Conservation (phyloP, 2,797 vertebrate genomes). For the Linurgus olivaceus region DNA sequence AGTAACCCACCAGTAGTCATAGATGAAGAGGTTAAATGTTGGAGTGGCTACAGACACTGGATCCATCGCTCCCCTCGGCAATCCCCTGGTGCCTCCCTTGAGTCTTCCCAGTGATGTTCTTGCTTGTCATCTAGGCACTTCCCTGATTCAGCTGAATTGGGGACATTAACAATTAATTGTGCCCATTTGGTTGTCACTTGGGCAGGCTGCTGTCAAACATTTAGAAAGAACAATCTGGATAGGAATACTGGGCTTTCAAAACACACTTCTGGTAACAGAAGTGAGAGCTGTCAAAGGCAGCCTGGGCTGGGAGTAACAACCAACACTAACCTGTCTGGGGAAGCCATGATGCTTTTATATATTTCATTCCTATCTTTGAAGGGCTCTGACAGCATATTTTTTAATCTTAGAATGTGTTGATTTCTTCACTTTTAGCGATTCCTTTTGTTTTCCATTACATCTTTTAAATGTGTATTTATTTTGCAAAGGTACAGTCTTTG, state of each 20-base stretch:
- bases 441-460: background rate
- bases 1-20: background rate
- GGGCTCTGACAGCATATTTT: background rate
- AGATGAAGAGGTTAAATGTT: background rate
- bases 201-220: background rate
- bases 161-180: background rate
- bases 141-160: background rate
- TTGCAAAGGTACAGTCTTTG: background rate
- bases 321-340: background rate
- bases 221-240: background rate
- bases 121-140: background rate
- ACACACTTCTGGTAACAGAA: background rate
- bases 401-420: background rate
- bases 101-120: background rate
- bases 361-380: background rate
- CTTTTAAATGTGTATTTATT: background rate
- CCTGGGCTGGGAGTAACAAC: background rate
- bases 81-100: background rate
- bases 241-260: background rate
- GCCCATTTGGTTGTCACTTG: background rate
- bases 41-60: background rate
- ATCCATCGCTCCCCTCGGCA: rapidly evolving
- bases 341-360: background rate
- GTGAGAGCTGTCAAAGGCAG: background rate
- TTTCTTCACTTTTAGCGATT: background rate